Evolutionary conservation across 2,797 vertebrate genomes (phyloP), one percentile per base, ranked within the genome.

Genomic region (Clamator glandarius): DNA sequence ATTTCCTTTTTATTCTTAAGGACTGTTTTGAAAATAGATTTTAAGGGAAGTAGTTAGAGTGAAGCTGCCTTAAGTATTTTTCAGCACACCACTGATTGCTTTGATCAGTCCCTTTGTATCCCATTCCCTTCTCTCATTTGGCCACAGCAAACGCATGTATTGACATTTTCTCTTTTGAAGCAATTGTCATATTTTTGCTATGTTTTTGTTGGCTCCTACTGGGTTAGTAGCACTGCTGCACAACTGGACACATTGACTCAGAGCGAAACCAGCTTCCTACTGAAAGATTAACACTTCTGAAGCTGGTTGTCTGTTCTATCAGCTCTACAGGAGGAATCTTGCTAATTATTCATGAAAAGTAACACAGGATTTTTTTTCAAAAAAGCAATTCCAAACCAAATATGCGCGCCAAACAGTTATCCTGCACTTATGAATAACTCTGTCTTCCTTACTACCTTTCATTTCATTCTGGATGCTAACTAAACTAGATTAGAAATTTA

Each of bases 1-100:
- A 54, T 58, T 92, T 95, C 90, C 57, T 93, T 93, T 93, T 94
- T 61, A 75, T 84, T 94, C 75, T 88, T 81, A 52, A 93, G 54
- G 59, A 68, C 33, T 78, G 42, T 84, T 94, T 83, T 66, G 58
- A 93, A 91, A 93, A 48, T 2, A 80, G 66, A 62, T 87, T 78
- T 89, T 81, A 78, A 52, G n/a, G n/a, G n/a, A n/a, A n/a, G n/a
- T n/a, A n/a, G n/a, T n/a, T n/a, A n/a, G n/a, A n/a, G n/a, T n/a
- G n/a, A n/a, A n/a, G n/a, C n/a, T n/a, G n/a, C n/a, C n/a, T n/a
- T 66, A 77, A 91, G 62, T 48, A 75, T 72, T 88, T 75, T 84
- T 87, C 3, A 0, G 8, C 46, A 69, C 21, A 86, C 29, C 25
- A 55, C 69, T 10, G 12, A 78, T 51, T 51, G 62, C 91, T 95